phyloP scores from a whole-genome alignment of 2,113 vertebrate species.

The Eptesicus fuscus region DNA sequence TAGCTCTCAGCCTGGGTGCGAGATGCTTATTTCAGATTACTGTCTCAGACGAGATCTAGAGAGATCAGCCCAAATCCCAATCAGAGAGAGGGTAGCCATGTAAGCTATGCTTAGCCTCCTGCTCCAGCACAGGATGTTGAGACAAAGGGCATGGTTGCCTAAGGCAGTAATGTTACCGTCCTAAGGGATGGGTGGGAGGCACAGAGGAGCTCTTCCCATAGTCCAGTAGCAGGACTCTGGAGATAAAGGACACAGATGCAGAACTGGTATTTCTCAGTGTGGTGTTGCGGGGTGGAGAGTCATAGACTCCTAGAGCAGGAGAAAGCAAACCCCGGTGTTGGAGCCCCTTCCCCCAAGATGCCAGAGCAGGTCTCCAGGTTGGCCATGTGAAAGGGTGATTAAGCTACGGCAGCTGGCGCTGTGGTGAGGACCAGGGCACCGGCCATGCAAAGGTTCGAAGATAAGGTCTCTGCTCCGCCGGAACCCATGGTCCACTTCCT shows the following conservation, averaged over 20 bases:
- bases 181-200: neutral
- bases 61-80: neutral
- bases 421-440: neutral
- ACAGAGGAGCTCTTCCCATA: neutral
- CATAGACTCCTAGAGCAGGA: neutral
- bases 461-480: neutral
- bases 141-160: neutral
- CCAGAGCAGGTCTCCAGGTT: neutral
- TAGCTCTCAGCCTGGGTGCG: neutral
- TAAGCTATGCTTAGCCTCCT: neutral
- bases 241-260: neutral
- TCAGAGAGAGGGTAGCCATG: neutral
- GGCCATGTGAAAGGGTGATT: neutral
- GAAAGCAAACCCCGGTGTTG: neutral
- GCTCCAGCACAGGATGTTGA: neutral
- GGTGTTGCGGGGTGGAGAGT: neutral
- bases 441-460: too few species aligned
- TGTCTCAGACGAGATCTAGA: neutral
- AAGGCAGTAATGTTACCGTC: neutral
- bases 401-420: neutral
- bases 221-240: neutral
- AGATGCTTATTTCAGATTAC: slow-evolving; percentile 36
- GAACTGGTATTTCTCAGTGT: neutral
- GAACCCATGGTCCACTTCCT: neutral
- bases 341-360: neutral